Evolutionary conservation across 2,113 vertebrate species (phyloP).

Genomic region (Lamprotornis superbus): DNA sequence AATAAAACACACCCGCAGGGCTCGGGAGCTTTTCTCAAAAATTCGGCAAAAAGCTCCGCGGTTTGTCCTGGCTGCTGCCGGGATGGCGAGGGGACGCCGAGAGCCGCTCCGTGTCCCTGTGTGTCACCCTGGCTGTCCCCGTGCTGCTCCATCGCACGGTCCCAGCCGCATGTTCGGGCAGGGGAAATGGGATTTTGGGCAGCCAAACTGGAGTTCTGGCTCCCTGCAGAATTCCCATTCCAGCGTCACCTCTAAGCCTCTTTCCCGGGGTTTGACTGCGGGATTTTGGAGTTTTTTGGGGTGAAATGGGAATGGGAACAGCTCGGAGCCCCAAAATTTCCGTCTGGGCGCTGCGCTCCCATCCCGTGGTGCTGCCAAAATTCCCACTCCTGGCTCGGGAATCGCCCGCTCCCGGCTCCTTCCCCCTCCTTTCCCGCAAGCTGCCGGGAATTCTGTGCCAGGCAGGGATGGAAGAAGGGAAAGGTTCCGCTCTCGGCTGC

Average conservation of each 20-base stretch:
- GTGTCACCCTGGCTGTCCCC: too few relatives aligned
- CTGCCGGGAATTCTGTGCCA: not conserved
- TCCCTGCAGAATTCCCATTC: not conserved
- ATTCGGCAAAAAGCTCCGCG: too few relatives aligned
- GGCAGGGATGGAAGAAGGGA: not conserved
- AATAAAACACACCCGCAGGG: too few relatives aligned
- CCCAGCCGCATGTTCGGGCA: not conserved
- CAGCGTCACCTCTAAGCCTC: too few relatives aligned
- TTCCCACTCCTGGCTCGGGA: not conserved
- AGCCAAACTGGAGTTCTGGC: rapidly evolving
- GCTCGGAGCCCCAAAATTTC: rapidly evolving
- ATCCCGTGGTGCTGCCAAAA: not conserved
- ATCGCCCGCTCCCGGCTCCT: not conserved
- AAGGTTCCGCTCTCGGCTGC: not conserved
- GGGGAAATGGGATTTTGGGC: not conserved
- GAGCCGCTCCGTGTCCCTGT: too few relatives aligned
- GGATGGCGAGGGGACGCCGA: too few relatives aligned
- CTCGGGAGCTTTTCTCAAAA: too few relatives aligned
- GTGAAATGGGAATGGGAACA: rapidly evolving
- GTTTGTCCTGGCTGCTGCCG: too few relatives aligned
- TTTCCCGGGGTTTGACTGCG: rapidly evolving
- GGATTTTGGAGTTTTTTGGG: not conserved
- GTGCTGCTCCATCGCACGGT: rapidly evolving
- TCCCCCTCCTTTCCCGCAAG: not conserved
- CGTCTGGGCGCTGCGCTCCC: too few relatives aligned